phyloP scores from a whole-genome alignment of 1,140 invertebrate genomes.

The Drosophila quadrilineata region DNA sequence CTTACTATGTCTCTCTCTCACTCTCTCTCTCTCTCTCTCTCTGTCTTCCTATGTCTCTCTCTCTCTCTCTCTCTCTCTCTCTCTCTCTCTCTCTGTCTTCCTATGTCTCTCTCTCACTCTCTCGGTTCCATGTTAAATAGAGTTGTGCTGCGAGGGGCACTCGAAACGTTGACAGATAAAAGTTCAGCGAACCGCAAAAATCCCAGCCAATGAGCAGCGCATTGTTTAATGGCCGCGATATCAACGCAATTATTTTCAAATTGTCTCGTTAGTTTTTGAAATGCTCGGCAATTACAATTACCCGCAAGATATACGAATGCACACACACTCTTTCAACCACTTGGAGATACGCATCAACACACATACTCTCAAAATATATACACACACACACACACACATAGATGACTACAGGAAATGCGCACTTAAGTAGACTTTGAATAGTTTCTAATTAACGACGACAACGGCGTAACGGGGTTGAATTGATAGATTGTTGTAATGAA shows the following conservation, averaged over 20 bases:
- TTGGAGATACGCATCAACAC: conserved; percentile 65
- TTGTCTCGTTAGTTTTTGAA: conserved; percentile 72
- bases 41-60: too few relatives aligned
- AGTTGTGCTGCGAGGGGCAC: conserved; percentile 25
- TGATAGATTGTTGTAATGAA: conserved; percentile 29
- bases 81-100: too few relatives aligned
- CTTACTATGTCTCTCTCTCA: too few relatives aligned
- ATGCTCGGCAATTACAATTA: conserved; percentile 66
- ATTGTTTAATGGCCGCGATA: conserved; percentile 67
- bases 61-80: too few relatives aligned
- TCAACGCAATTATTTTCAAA: conserved; percentile 74
- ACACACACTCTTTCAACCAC: conserved; percentile 9
- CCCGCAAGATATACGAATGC: conserved; percentile 43
- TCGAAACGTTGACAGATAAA: conserved; percentile 62
- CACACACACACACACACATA: conserved; percentile 15
- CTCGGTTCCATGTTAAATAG: too few relatives aligned
- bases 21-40: too few relatives aligned
- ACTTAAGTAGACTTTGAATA: conserved; percentile 78
- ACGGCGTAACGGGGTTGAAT: conserved; percentile 66
- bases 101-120: too few relatives aligned
- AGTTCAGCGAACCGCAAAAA: conserved; percentile 67
- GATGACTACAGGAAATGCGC: conserved; percentile 58
- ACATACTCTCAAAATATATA: conserved; percentile 41
- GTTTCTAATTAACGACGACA: conserved; percentile 75
- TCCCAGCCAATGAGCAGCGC: conserved; percentile 57